Base-by-base conservation (phyloP, 2,113 vertebrate species). In the Poecilia latipinna region DNA sequence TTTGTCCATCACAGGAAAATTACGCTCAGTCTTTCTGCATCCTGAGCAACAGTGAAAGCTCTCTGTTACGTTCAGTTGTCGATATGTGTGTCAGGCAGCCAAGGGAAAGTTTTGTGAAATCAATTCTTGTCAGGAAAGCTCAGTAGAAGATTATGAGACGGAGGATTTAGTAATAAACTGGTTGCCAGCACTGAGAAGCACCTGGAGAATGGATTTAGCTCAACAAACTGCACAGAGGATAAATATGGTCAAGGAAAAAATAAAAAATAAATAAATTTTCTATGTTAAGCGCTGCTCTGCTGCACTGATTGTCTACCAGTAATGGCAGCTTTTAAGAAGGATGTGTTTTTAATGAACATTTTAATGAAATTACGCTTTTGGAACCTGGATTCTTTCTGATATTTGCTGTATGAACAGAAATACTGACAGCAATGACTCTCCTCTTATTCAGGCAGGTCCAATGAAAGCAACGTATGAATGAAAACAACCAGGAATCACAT, bases 1-100 rank as follows among this genome's bases (percentile, higher is more conserved):
- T 4, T 44, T 48, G 37, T 82, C 77, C 82, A 75, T 73, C 61
- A 57, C 68, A 74, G 37, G 61, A 37, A 74, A 79, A 61, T 28
- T 4, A 78, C 63, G 35, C 62, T 3, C 12, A 29, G 28, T n/a
- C 35, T 61, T 68, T 39, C 48, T 31, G 37, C 60, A 78, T 35
- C 57, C 4, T 66, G 28, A 70, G 31, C 31, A 62, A 69, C 32
- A 66, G 19, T 15, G 7, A 15, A 70, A 74, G 44, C 4, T 31
- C 15, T n/a, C 29, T 37, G 2, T 37, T 65, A 5, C n/a, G 39
- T 65, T 61, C 60, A 22, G 12, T 2, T 83, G 44, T 72, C 74
- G 8, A 42, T 65, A 54, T 37, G 33, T 69, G 26, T 66, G 61
- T 28, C 42, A 70, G 12, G 67, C 62, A 17, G 3, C 12, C 37